These are phyloP conservation scores for Neodiprion pinetum DNA, from an alignment of 1,140 invertebrate species.

Conservation along the genomic window DNA sequence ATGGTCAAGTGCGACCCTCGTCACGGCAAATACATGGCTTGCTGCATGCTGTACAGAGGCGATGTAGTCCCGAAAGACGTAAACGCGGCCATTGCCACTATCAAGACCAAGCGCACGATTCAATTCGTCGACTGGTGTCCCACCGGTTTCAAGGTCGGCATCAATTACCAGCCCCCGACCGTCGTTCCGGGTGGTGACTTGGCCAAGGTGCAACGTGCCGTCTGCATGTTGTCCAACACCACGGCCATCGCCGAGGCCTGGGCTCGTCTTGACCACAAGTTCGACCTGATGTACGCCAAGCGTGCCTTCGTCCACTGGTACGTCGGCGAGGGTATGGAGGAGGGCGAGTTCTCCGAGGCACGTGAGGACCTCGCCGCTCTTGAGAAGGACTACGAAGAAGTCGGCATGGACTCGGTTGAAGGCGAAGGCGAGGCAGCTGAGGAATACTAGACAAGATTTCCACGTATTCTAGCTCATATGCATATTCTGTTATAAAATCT, in stretches of 20 bases:
- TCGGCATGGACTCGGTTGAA: conserved; percentile 46
- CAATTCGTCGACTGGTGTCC: conserved; percentile 87
- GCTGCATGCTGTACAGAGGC: conserved; percentile 83
- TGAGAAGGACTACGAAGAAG: conserved; percentile 70
- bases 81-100: conserved; percentile 84
- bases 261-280: conserved; percentile 77
- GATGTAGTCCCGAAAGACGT: conserved; percentile 87
- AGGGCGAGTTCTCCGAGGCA: conserved; percentile 81
- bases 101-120: conserved; percentile 85
- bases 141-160: conserved; percentile 78
- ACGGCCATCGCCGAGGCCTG: conserved; percentile 80
- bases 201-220: conserved; percentile 74
- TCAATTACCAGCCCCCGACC: conserved; percentile 68
- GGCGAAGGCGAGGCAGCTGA: conserved; percentile 60
- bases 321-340: conserved; percentile 79
- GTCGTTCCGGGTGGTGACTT: conserved; percentile 83
- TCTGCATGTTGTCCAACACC: conserved; percentile 82
- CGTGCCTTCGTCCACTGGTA: conserved; percentile 82
- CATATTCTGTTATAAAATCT: background rate
- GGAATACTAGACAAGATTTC: conserved; percentile 39
- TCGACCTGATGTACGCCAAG: conserved; percentile 83
- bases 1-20: conserved; percentile 88
- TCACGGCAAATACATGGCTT: conserved; percentile 86
- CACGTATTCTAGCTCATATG: background rate
- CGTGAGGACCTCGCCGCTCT: conserved; percentile 79